Conservation (phyloP, 2,113 vertebrate species). For the Myotis davidii region DNA sequence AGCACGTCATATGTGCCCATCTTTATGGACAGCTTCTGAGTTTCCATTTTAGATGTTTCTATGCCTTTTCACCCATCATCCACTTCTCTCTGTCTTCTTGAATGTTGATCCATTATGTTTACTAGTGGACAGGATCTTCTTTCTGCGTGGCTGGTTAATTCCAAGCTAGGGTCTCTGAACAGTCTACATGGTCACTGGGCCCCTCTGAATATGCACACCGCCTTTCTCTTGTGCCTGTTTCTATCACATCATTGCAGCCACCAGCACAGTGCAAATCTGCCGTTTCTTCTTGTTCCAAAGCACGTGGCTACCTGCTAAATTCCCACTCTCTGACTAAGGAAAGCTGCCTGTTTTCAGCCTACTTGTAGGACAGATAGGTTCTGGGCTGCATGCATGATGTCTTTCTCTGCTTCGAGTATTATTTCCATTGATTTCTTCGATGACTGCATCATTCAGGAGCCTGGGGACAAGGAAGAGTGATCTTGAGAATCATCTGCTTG, state of each 20-base stretch:
- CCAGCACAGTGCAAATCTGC: not conserved
- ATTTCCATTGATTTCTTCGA: conserved; percentile 5
- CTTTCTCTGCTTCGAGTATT: not conserved
- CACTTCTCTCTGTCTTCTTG: conserved; percentile 11
- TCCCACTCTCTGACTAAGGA: not conserved
- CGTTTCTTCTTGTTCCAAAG: not conserved
- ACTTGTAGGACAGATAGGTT: not conserved
- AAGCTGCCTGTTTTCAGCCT: not conserved
- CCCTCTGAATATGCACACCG: not conserved
- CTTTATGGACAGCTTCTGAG: not conserved
- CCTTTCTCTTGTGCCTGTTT: not conserved
- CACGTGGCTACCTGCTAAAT: not conserved
- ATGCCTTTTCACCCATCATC: not conserved
- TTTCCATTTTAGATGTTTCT: not conserved
- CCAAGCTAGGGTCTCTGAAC: not conserved
- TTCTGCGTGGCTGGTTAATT: not conserved
- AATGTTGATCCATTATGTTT: not conserved
- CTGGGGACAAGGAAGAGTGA: not conserved
- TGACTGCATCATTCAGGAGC: not conserved
- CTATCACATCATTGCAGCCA: not conserved
- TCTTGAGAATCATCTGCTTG: not conserved
- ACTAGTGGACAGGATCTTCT: not conserved
- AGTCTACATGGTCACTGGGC: not conserved
- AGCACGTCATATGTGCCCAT: not conserved
- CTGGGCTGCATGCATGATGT: not conserved